phyloP scores from a whole-genome alignment of 2,797 vertebrate species.

The Gymnodraco acuticeps region DNA sequence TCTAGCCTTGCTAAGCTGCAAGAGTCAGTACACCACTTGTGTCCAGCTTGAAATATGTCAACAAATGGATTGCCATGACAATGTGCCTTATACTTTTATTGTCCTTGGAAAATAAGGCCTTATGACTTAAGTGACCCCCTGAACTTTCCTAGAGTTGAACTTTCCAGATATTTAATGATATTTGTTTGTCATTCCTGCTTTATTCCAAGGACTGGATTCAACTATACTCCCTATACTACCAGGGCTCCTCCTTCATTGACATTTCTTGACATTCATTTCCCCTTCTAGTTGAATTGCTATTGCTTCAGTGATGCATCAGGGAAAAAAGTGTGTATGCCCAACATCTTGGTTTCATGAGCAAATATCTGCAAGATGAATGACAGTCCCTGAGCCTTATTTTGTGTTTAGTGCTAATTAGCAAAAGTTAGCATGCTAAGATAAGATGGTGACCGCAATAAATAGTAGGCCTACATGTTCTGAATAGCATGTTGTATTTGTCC shows the following conservation, averaged over 20 bases:
- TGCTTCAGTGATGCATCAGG: neutral
- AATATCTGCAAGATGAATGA: neutral
- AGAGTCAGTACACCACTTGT: neutral
- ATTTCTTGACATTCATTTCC: neutral
- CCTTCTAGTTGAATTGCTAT: too few species aligned
- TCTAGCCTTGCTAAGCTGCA: neutral
- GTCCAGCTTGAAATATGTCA: constrained; percentile 1
- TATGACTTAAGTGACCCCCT: neutral
- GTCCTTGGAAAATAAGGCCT: neutral
- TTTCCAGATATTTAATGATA: neutral
- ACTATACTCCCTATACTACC: too few species aligned
- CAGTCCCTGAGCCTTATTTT: neutral
- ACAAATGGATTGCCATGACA: neutral
- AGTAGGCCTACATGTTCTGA: neutral
- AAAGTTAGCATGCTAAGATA: neutral
- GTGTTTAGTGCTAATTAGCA: neutral
- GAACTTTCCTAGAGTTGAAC: neutral
- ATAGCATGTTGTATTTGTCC: too few species aligned
- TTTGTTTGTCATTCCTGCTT: too few species aligned
- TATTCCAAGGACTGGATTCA: too few species aligned
- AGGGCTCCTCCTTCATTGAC: neutral
- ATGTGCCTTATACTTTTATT: neutral
- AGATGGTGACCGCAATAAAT: neutral
- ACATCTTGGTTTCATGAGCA: neutral
- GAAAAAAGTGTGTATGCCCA: neutral